Conservation (phyloP, 2,797 vertebrate genomes). For the Gymnothorax reevesii region DNA sequence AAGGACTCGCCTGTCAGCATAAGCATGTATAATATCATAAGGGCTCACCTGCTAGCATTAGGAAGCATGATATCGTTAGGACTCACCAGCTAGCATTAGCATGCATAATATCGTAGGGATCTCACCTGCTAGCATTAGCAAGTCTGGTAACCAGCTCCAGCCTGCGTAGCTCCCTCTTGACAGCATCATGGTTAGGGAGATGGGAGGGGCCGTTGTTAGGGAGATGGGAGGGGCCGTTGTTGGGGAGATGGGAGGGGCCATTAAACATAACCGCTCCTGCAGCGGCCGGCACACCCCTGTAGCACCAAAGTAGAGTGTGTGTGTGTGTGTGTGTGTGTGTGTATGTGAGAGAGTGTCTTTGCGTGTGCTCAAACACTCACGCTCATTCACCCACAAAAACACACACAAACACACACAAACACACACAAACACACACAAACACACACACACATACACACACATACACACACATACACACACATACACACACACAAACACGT, state of each 20-base stretch:
- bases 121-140: constrained; percentile 66
- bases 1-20: background rate
- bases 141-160: constrained; percentile 78
- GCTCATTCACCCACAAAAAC: no score
- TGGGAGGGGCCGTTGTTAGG: constrained; percentile 70
- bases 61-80: background rate
- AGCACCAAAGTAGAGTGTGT: background rate
- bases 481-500: constrained; percentile 42
- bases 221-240: constrained; percentile 67
- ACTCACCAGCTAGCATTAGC: constrained; percentile 63
- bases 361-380: constrained; percentile 31
- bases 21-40: background rate
- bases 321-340: no score
- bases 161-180: constrained; percentile 83
- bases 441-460: background rate
- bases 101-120: constrained; percentile 48
- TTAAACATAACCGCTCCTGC: constrained; percentile 71
- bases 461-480: constrained; percentile 5
- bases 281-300: constrained; percentile 66
- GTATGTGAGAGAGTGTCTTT: no score
- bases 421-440: background rate
- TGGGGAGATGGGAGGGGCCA: constrained; percentile 63
- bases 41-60: background rate
- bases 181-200: constrained; percentile 67
- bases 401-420: no score